phyloP scores from a whole-genome alignment of 2,113 vertebrate species.

The Engystomops pustulosus region DNA sequence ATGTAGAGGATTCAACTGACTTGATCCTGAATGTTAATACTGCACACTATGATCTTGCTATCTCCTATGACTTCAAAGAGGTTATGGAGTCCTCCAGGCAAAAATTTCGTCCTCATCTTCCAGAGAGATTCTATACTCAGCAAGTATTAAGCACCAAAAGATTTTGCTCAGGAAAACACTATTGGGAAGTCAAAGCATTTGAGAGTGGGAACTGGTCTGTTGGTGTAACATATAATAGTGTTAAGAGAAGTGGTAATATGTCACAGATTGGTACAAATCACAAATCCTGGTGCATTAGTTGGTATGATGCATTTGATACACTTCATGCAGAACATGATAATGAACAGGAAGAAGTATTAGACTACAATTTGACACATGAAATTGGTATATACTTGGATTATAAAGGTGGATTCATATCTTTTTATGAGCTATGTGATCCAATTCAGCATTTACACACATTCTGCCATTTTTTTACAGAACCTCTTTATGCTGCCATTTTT shows the following conservation, averaged over 20 bases:
- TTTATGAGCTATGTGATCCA: slow-evolving; percentile 29
- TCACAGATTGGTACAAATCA: slow-evolving; percentile 7
- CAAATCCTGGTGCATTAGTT: slow-evolving; percentile 43
- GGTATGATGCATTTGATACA: neutral
- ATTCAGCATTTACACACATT: slow-evolving; percentile 29
- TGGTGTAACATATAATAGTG: slow-evolving; percentile 31
- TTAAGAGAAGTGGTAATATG: neutral
- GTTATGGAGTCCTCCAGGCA: neutral
- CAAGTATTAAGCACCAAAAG: slow-evolving; percentile 35
- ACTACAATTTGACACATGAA: neutral
- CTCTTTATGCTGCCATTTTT: slow-evolving; percentile 22
- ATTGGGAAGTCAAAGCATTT: slow-evolving; percentile 31
- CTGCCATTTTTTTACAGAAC: neutral
- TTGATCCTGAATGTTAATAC: slow-evolving; percentile 35
- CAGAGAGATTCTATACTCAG: slow-evolving; percentile 25
- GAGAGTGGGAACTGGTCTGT: slow-evolving; percentile 19
- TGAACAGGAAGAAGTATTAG: neutral
- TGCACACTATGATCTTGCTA: slow-evolving; percentile 8
- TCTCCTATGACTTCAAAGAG: slow-evolving; percentile 28
- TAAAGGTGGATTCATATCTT: slow-evolving; percentile 8
- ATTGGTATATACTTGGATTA: slow-evolving; percentile 43
- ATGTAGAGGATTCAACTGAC: neutral
- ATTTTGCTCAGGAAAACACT: slow-evolving; percentile 40
- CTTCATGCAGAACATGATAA: slow-evolving; percentile 36
- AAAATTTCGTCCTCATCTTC: slow-evolving; percentile 28